These are phyloP conservation scores for Xenopus borealis DNA, from an alignment of 2,113 vertebrate genomes.

Conservation along the genomic window DNA sequence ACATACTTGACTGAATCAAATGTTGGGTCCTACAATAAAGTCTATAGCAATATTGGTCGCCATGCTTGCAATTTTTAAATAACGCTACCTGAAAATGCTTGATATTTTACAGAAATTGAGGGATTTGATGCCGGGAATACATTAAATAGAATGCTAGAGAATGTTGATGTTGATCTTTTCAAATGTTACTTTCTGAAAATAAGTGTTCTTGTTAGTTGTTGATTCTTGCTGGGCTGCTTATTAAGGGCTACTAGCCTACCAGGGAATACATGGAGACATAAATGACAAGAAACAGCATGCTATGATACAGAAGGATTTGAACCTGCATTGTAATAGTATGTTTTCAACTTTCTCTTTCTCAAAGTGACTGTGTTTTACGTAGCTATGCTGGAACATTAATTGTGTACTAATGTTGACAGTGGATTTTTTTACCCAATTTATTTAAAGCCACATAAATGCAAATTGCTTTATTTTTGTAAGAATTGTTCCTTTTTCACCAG, in stretches of 20 bases:
- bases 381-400: conserved; percentile 35
- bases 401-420: conserved; percentile 40
- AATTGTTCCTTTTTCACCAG: conserved; percentile 29
- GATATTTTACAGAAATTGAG: no score
- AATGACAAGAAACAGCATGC: conserved; percentile 27
- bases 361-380: conserved; percentile 39
- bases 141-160: not conserved
- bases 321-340: conserved; percentile 41
- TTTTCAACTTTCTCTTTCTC: conserved; percentile 28
- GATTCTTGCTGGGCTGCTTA: conserved; percentile 29
- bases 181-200: conserved; percentile 35
- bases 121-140: no score
- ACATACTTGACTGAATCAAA: no score
- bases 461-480: conserved; percentile 42
- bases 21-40: no score
- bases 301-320: conserved; percentile 29
- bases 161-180: conserved; percentile 21
- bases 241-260: conserved; percentile 35
- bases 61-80: no score
- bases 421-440: conserved; percentile 40
- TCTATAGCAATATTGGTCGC: no score
- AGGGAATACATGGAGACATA: conserved; percentile 22
- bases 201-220: conserved; percentile 34
- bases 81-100: no score
- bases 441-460: conserved; percentile 42